Conservation (phyloP, 2,888 invertebrate species). For the Lasiommata megera region DNA sequence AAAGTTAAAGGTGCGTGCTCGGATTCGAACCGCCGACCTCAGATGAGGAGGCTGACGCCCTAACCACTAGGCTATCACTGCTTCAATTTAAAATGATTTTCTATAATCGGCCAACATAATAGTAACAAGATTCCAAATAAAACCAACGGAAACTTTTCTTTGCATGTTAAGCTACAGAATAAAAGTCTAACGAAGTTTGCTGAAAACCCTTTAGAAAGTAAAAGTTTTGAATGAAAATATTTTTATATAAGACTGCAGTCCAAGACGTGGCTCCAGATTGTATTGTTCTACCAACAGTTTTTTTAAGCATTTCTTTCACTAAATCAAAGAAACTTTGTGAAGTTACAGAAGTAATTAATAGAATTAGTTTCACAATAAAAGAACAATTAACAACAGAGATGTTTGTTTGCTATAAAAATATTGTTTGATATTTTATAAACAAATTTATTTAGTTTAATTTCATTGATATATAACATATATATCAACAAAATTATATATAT, state of each 20-base stretch:
- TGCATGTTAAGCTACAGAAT: background rate
- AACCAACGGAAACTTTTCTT: background rate
- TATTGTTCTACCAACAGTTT: background rate
- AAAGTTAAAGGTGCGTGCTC: too few relatives aligned
- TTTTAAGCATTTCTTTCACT: background rate
- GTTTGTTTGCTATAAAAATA: too few relatives aligned
- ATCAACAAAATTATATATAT: too few relatives aligned
- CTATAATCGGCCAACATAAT: background rate
- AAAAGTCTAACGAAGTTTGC: constrained; percentile 5
- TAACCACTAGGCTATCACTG: too few relatives aligned
- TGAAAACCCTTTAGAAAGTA: background rate
- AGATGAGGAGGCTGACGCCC: too few relatives aligned
- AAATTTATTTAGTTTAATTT: too few relatives aligned
- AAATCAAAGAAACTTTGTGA: background rate
- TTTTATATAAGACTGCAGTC: constrained; percentile 4
- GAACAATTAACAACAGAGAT: too few relatives aligned
- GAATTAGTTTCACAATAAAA: too few relatives aligned
- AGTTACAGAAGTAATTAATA: background rate
- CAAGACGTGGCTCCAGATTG: background rate
- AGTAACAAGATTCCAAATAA: background rate
- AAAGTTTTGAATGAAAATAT: constrained; percentile 7
- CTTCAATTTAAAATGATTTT: too few relatives aligned
- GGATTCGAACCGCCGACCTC: too few relatives aligned
- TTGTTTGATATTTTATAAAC: too few relatives aligned
- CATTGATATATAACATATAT: too few relatives aligned